Percentiles rank a stretch among this genome's conserved stretches.
Conservation (phyloP, 2,888 invertebrate species). For the Xanthia icteritia region DNA sequence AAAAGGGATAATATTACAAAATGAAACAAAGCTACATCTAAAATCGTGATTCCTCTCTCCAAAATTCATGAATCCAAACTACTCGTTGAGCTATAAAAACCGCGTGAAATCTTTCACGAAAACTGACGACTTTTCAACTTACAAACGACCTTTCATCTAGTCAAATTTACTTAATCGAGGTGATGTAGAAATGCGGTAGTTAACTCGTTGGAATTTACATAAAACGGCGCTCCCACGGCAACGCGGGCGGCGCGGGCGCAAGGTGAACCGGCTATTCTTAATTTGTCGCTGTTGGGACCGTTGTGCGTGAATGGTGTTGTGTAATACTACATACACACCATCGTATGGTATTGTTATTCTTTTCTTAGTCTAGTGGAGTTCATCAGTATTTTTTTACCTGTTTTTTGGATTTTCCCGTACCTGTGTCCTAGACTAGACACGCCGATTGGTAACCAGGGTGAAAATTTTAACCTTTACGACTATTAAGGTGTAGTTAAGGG, state of each 20-base stretch:
- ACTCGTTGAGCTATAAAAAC: constrained; percentile 28
- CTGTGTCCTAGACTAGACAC: background rate
- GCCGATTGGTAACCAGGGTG: background rate
- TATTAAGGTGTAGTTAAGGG: background rate
- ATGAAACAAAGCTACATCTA: background rate
- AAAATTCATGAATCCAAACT: constrained; percentile 20
- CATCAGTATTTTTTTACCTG: background rate
- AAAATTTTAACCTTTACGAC: background rate
- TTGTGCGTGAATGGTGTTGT: constrained; percentile 74
- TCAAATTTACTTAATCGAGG: constrained; percentile 68
- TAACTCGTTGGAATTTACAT: constrained; percentile 80
- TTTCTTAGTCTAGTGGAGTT: constrained; percentile 18
- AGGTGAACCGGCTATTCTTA: constrained; percentile 87
- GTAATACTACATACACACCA: constrained; percentile 68
- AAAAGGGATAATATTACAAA: background rate
- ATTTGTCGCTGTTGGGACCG: constrained; percentile 76
- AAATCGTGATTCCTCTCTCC: constrained; percentile 18
- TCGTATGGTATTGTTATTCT: constrained; percentile 48
- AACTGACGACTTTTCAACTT: constrained; percentile 42
- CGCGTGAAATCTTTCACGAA: constrained; percentile 49
- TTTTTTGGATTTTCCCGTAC: background rate
- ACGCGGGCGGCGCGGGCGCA: constrained; percentile 78
- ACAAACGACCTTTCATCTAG: constrained; percentile 62
- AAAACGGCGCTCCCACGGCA: constrained; percentile 84
- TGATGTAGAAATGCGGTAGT: constrained; percentile 84